A percentile compares a stretch with the other conserved stretches of the same genome.
Conservation (phyloP, 2,113 vertebrate species). For the Pelmatolapia mariae region DNA sequence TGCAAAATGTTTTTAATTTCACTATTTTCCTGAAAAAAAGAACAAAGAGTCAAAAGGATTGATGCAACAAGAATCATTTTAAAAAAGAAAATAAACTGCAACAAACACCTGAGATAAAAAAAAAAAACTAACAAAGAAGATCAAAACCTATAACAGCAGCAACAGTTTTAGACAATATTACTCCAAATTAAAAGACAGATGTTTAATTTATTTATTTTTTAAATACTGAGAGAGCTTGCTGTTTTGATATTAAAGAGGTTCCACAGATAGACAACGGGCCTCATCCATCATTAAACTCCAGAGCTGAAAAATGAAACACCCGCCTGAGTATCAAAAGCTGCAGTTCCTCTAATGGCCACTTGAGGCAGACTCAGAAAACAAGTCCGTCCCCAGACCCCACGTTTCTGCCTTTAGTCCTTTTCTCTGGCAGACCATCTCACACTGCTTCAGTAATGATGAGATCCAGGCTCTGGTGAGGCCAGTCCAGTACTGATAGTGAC, state of each 20-base stretch:
- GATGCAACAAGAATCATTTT: not conserved
- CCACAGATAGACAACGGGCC: not conserved
- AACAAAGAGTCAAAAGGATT: not conserved
- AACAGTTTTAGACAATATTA: not conserved
- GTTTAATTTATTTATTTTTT: not conserved
- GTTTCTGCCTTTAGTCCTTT: not conserved
- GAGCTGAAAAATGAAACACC: not conserved
- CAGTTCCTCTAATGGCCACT: not conserved
- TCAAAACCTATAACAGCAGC: not conserved
- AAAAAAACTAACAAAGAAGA: not conserved
- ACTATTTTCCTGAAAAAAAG: not conserved
- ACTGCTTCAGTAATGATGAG: not conserved
- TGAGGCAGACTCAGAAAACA: not conserved
- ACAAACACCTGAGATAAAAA: not conserved
- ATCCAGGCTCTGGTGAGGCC: not conserved
- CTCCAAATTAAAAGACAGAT: not conserved
- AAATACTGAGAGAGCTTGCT: too few relatives aligned
- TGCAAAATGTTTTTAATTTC: not conserved
- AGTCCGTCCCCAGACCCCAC: not conserved
- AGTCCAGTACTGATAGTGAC: not conserved
- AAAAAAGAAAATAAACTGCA: not conserved
- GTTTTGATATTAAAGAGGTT: not conserved
- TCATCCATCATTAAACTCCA: not conserved
- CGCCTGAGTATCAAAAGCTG: not conserved
- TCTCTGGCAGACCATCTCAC: not conserved